Base-by-base conservation (phyloP, 2,797 vertebrate genomes). In the Morus bassanus region DNA sequence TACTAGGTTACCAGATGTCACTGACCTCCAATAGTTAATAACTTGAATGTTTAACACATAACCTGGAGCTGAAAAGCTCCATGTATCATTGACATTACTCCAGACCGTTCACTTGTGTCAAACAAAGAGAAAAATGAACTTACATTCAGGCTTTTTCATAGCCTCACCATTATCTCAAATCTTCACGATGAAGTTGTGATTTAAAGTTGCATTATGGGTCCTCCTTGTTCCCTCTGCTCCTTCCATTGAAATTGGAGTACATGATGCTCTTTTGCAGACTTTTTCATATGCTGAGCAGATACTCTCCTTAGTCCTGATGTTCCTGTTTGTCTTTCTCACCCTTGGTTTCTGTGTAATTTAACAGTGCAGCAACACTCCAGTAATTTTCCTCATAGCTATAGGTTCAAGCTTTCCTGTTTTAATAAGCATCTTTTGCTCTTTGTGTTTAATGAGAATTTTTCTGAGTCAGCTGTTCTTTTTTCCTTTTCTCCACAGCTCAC, bases 351-450 rank as follows among this genome's bases (percentile, higher is more conserved):
- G 48, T 80, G 31, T 86, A 92, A 80, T 91, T 88, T 83, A 64
- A 59, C 33, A 57, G 43, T 18, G 7, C 25, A 90, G 48, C 53
- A 73, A 53, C 56, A 73, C 18, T 84, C 50, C 51, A 76, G 3
- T 84, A 35, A 60, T 86, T 85, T 85, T 91, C 28, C n/a, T 90
- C 30, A 39, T 81, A 77, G 61, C 27, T 85, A 28, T 41, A 82
- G 11, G 12, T 87, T 93, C 51, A 74, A 45, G n/a, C 37, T 93
- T 90, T 91, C 69, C 65, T 69, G 46, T 86, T 90, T 83, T 69
- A 93, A 54, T 91, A 91, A 73, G 19, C 46, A 70, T 79, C 25
- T 93, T 94, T 91, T 87, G 43, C 24, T 68, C n/a, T 92, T 88
- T 45, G 10, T 84, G 7, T 86, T 92, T 84, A 78, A 85, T 89